Evolutionary conservation across 37 sponge, comb jelly and placozoan genomes (phyloP).

Genomic region (Axinella damicornis): DNA sequence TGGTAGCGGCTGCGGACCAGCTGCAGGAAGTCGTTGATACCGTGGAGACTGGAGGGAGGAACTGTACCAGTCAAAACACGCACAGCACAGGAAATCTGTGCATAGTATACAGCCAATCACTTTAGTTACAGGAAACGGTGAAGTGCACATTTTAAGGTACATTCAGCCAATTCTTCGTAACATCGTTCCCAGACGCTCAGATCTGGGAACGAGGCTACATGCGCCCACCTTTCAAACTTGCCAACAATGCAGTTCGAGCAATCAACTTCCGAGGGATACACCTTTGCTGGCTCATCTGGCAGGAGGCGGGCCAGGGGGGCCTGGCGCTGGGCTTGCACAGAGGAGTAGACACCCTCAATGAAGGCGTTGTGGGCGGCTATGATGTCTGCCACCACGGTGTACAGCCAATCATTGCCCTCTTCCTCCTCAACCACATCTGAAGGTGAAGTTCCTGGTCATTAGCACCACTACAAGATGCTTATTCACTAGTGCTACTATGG

Average conservation of each 20-base stretch:
- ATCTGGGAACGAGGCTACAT: background rate
- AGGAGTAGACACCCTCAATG: conserved; percentile 52
- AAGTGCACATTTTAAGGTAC: no score
- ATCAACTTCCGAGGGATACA: conserved; percentile 41
- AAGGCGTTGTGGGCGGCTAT: conserved; percentile 52
- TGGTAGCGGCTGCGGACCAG: conserved; percentile 65
- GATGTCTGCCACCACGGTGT: conserved; percentile 66
- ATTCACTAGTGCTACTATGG: no score
- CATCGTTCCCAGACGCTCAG: background rate
- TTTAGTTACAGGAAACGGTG: no score
- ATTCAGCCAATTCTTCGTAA: background rate
- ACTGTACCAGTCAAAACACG: no score
- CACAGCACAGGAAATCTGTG: no score
- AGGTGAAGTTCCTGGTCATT: background rate
- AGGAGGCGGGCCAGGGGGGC: conserved; percentile 40
- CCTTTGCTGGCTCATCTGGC: conserved; percentile 50
- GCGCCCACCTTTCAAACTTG: conserved; percentile 17
- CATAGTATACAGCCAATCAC: no score
- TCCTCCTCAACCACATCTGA: conserved; percentile 59
- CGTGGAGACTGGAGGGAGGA: conserved; percentile 43
- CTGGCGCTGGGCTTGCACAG: background rate
- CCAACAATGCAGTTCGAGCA: conserved; percentile 40
- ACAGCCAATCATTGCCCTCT: conserved; percentile 86
- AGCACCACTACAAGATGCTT: background rate
- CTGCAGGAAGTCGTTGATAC: conserved; percentile 55